phyloP scores from a whole-genome alignment of 2,888 invertebrate species.

The Parnassius mnemosyne region DNA sequence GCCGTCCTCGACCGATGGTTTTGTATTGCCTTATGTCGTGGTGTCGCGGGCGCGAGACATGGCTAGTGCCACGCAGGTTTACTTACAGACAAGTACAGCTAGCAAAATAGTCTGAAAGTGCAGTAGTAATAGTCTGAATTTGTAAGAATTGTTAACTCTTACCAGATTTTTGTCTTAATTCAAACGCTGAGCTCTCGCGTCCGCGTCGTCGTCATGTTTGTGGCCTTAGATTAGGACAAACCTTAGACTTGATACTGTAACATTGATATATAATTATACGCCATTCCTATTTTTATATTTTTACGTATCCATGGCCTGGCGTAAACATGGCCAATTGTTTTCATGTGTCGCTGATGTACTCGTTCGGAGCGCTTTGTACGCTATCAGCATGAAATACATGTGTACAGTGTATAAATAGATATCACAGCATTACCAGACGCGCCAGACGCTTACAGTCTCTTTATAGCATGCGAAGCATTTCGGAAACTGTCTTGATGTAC shows the following conservation, averaged over 20 bases:
- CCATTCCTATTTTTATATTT: constrained; percentile 21
- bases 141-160: no score
- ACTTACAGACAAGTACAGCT: no score
- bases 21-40: constrained; percentile 19
- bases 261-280: background rate
- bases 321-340: no score
- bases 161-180: background rate
- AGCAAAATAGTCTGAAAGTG: no score
- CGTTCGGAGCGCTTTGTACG: constrained; percentile 8
- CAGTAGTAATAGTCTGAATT: no score
- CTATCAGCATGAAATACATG: background rate
- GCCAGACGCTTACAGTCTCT: no score
- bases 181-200: background rate
- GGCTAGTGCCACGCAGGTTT: background rate
- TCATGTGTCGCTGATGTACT: constrained; percentile 4
- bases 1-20: constrained; percentile 46
- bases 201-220: constrained; percentile 2
- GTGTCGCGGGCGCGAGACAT: background rate
- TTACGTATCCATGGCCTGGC: constrained; percentile 15
- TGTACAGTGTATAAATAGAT: no score
- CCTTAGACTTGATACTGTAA: constrained; percentile 9
- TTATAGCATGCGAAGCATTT: background rate
- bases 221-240: constrained; percentile 11
- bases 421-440: no score
- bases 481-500: background rate